These are phyloP conservation scores for Bergia puertoricense DNA, from an alignment of 92 coral and sea anemone species.

Conservation along the genomic window DNA sequence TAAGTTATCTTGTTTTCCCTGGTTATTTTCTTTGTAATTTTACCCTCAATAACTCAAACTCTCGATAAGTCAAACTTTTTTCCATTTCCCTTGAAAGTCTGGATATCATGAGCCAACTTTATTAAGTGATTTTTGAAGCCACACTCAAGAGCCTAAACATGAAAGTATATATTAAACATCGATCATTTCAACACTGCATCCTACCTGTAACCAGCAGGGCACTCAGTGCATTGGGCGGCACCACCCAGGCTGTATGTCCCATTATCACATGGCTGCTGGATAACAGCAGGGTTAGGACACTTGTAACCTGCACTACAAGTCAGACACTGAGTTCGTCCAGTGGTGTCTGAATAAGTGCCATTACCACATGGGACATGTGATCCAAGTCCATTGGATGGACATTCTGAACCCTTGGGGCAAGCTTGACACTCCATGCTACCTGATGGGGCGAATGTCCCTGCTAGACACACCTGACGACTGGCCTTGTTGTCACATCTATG, in stretches of 20 bases:
- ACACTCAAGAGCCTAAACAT: background rate
- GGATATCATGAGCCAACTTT: too few relatives aligned
- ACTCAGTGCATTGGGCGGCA: constrained; percentile 39
- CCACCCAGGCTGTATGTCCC: constrained; percentile 47
- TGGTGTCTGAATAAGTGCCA: constrained; percentile 71
- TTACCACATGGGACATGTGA: constrained; percentile 67
- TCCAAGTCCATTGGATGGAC: constrained; percentile 63
- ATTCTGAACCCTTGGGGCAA: constrained; percentile 81
- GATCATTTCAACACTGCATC: background rate
- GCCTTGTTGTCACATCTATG: constrained; percentile 34
- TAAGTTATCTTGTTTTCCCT: too few relatives aligned
- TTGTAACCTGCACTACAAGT: constrained; percentile 77
- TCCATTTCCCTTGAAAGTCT: too few relatives aligned
- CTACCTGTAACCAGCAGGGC: constrained; percentile 49
- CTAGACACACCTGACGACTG: constrained; percentile 29
- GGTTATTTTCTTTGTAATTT: too few relatives aligned
- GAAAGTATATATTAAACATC: background rate
- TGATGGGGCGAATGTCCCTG: constrained; percentile 50
- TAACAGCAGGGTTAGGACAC: constrained; percentile 58
- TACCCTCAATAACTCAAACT: too few relatives aligned
- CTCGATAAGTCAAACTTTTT: too few relatives aligned
- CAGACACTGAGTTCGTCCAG: constrained; percentile 61
- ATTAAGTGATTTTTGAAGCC: too few relatives aligned
- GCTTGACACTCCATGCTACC: constrained; percentile 49
- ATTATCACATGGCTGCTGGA: constrained; percentile 40